Evolutionary conservation across 2,797 vertebrate genomes (phyloP).

Genomic region (Harpagifer antarcticus): DNA sequence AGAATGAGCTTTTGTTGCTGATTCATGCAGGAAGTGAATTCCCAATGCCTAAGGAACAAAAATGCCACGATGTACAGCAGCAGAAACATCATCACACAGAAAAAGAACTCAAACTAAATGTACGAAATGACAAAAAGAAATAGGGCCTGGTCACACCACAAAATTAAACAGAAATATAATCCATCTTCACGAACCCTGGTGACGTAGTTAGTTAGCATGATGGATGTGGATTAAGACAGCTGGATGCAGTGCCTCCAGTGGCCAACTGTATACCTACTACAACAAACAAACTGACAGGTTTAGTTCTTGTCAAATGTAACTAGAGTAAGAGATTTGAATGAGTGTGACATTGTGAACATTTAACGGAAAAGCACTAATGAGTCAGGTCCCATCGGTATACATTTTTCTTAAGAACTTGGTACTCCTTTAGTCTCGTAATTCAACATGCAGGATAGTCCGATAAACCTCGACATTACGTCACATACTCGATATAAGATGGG

Average conservation of each 20-base stretch:
- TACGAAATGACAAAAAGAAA: not conserved
- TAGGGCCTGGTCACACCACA: too few species aligned
- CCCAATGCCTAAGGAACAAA: slow-evolving; percentile 44
- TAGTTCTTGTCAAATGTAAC: not conserved
- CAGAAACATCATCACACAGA: not conserved
- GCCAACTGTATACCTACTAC: slow-evolving; percentile 2
- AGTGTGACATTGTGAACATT: too few species aligned
- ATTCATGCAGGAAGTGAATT: slow-evolving; percentile 34
- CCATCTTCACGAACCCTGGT: not conserved
- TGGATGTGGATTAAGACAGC: not conserved
- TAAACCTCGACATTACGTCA: too few species aligned
- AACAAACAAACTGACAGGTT: not conserved
- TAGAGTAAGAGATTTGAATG: not conserved
- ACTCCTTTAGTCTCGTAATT: too few species aligned
- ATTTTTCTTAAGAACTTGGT: too few species aligned
- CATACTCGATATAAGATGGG: too few species aligned
- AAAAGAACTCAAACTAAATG: not conserved
- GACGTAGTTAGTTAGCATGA: not conserved
- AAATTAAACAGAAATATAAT: not conserved
- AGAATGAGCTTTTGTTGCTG: slow-evolving; percentile 45
- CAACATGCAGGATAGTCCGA: too few species aligned
- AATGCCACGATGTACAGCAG: slow-evolving; percentile 43
- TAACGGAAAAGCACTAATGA: too few species aligned
- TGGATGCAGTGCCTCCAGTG: not conserved
- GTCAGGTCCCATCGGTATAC: too few species aligned